Conservation (phyloP, 1,140 invertebrate genomes). For the Eueides isabella region DNA sequence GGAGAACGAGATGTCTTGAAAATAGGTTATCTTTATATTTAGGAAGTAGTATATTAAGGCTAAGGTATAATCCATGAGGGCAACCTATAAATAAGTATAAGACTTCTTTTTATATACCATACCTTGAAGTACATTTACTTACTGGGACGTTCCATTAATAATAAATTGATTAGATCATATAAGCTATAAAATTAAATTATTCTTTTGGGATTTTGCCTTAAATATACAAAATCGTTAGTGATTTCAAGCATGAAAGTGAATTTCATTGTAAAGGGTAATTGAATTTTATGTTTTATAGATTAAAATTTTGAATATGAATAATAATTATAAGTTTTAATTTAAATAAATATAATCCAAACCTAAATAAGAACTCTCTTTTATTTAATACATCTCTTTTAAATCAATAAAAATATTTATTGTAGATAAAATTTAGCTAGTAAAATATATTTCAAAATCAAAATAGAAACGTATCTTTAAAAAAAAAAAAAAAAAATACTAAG, state of each 20-base stretch:
- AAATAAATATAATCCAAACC: background rate
- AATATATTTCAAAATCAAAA: too few relatives aligned
- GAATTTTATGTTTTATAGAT: background rate
- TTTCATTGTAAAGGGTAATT: background rate
- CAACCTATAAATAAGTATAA: too few relatives aligned
- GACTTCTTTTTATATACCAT: too few relatives aligned
- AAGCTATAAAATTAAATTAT: slow-evolving; percentile 11
- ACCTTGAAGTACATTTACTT: slow-evolving; percentile 9
- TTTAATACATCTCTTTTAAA: background rate
- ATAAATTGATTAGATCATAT: slow-evolving; percentile 20
- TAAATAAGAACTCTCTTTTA: background rate
- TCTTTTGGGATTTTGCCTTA: slow-evolving; percentile 14
- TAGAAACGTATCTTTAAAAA: too few relatives aligned
- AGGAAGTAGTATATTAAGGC: too few relatives aligned
- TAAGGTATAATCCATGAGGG: too few relatives aligned
- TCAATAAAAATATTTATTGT: background rate
- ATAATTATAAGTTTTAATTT: background rate
- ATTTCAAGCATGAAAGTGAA: slow-evolving; percentile 1
- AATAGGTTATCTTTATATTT: too few relatives aligned
- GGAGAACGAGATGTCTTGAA: too few relatives aligned
- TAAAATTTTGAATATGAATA: background rate
- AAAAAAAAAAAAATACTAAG: too few relatives aligned
- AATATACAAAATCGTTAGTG: background rate
- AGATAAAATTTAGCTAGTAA: too few relatives aligned
- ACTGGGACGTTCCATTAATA: background rate